Conservation (phyloP, 2,888 invertebrate species). For the Himalopsyche anomala region DNA sequence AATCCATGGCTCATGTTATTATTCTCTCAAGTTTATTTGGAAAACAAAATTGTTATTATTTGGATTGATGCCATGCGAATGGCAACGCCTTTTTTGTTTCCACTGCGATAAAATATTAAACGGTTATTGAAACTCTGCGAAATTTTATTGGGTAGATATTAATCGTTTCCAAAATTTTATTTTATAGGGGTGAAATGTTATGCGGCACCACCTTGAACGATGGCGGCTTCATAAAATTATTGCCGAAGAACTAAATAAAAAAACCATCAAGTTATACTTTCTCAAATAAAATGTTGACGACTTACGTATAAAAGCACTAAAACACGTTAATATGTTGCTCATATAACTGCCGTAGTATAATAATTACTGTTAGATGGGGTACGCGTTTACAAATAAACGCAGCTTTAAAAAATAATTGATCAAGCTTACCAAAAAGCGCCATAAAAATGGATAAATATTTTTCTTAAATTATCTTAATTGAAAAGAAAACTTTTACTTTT, state of each 20-base stretch:
- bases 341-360: not conserved
- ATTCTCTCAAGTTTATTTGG: not conserved
- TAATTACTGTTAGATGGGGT: slow-evolving; percentile 6
- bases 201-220: not conserved
- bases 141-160: slow-evolving; percentile 45
- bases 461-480: too few species aligned
- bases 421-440: not conserved
- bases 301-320: slow-evolving; percentile 4
- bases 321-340: slow-evolving; percentile 24
- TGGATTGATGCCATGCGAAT: slow-evolving; percentile 47
- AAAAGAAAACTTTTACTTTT: too few species aligned
- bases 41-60: slow-evolving; percentile 44
- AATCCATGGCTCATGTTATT: not conserved
- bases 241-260: slow-evolving; percentile 16
- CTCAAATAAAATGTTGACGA: slow-evolving; percentile 32
- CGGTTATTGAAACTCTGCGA: slow-evolving; percentile 45
- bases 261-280: slow-evolving; percentile 21
- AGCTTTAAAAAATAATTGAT: not conserved
- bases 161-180: slow-evolving; percentile 27
- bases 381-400: slow-evolving; percentile 1
- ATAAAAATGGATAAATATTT: not conserved
- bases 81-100: slow-evolving; percentile 27
- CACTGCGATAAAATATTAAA: slow-evolving; percentile 44
- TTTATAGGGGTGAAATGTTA: not conserved
- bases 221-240: slow-evolving; percentile 10